Base-by-base conservation (phyloP, 2,888 invertebrate genomes). In the Drosophila aldrichi region DNA sequence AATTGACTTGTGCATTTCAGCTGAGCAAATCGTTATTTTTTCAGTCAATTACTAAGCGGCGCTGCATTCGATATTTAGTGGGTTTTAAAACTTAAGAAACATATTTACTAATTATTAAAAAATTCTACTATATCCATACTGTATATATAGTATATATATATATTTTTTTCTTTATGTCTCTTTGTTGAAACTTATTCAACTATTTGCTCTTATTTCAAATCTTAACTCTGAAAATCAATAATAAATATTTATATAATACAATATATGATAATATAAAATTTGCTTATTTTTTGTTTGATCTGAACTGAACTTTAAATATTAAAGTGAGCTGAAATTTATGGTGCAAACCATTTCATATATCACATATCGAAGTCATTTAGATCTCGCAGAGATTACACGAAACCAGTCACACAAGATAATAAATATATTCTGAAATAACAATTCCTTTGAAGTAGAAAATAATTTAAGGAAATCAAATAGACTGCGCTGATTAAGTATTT, bases 21-120 rank as follows among this genome's bases (percentile, higher is more conserved):
- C 84, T 87, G 69, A 71, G 68, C 70, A 38, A 72, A 60, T 66
- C 46, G 41, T 60, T 70, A 81, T 67, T 60, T 51, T 51, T 55
- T 10, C 38, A 48, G 46, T 54, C 49, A 44, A 61, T 55, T 65
- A 65, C 32, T 48, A 41, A 44, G 56, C 46, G 29, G 25, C 6
- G 43, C 29, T n/a, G 14, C 48, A 43, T 5, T 16, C 40, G 18
- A 22, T 34, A 12, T 29, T 57, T 46, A 46, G 9, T 44, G 22
- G 18, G 9, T 18, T 41, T 9, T 5, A 9, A 9, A 18, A 41
- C 7, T 18, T 41, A 2, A 10, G n/a, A 41, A 41, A 38, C 12
- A 38, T 16, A 16, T 38, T 16, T 38, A 6, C 36, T 38, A 38
- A 38, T 16, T 38, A 16, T 38, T 38, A 16, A 38, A 38, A 14